Percentiles rank a stretch among this genome's conserved stretches.
Evolutionary conservation across 2,888 invertebrate genomes (phyloP).

Genomic region (Apamea monoglypha): DNA sequence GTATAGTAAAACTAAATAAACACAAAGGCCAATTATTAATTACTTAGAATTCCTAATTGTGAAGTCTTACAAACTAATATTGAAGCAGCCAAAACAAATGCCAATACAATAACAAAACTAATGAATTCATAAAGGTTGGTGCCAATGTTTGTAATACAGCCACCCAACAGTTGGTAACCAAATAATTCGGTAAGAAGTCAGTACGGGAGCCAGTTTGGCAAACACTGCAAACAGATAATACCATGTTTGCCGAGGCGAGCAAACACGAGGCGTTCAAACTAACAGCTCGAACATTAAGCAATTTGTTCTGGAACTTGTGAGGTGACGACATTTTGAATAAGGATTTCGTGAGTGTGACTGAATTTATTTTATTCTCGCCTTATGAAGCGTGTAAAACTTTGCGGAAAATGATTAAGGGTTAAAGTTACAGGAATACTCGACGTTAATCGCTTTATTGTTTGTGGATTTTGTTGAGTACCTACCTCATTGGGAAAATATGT

Average conservation of each 20-base stretch:
- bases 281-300: conserved; percentile 65
- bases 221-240: conserved; percentile 69
- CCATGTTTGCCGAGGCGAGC: conserved; percentile 62
- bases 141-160: conserved; percentile 31
- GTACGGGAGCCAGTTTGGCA: conserved; percentile 59
- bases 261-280: conserved; percentile 63
- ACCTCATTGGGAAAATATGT: not conserved
- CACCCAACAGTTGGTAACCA: conserved; percentile 48
- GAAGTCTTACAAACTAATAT: conserved; percentile 31
- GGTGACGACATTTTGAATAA: conserved; percentile 55
- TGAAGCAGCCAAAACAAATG: conserved; percentile 23
- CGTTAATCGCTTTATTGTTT: conserved; percentile 3
- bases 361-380: conserved; percentile 32
- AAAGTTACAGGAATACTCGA: conserved; percentile 15
- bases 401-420: conserved; percentile 20
- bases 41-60: conserved; percentile 21
- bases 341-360: conserved; percentile 27
- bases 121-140: conserved; percentile 32
- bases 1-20: conserved; percentile 6
- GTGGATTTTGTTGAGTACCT: not conserved
- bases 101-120: conserved; percentile 21
- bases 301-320: conserved; percentile 66
- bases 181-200: conserved; percentile 63
- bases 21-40: conserved; percentile 20
- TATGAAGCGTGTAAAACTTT: conserved; percentile 24